phyloP scores from a whole-genome alignment of 92 coral and sea anemone species.

The Hydrozoanthus gracilis region DNA sequence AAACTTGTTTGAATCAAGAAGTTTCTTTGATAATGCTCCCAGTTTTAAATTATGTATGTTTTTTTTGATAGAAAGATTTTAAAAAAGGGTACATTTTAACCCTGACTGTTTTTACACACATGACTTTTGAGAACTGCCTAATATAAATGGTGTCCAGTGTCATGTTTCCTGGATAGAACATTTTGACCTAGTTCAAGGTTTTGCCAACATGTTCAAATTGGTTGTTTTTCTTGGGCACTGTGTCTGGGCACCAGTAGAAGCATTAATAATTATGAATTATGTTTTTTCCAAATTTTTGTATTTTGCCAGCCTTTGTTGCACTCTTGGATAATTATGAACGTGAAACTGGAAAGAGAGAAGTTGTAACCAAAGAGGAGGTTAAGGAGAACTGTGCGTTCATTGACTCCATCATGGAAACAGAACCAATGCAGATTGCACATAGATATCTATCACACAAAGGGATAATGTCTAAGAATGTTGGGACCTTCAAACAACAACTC shows the following conservation, averaged over 20 bases:
- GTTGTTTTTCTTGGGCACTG: background rate
- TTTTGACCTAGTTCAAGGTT: no score
- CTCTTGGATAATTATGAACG: slow-evolving; percentile 94
- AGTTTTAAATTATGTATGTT: no score
- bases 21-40: no score
- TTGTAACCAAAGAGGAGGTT: slow-evolving; percentile 86
- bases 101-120: no score
- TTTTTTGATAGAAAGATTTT: no score
- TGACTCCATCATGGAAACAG: slow-evolving; percentile 89
- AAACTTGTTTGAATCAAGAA: no score
- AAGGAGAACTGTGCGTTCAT: slow-evolving; percentile 88
- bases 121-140: no score
- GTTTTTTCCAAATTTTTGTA: background rate
- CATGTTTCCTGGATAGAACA: no score
- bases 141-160: no score
- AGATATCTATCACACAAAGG: slow-evolving; percentile 70
- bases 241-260: background rate
- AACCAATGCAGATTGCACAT: slow-evolving; percentile 93
- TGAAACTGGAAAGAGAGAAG: slow-evolving; percentile 86
- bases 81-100: no score
- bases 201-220: background rate
- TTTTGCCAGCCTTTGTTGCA: slow-evolving; percentile 79
- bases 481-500: slow-evolving; percentile 73
- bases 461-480: slow-evolving; percentile 65
- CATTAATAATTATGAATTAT: background rate